These are phyloP conservation scores for Alectura lathami DNA, from an alignment of 2,113 vertebrate species.

Conservation along the genomic window DNA sequence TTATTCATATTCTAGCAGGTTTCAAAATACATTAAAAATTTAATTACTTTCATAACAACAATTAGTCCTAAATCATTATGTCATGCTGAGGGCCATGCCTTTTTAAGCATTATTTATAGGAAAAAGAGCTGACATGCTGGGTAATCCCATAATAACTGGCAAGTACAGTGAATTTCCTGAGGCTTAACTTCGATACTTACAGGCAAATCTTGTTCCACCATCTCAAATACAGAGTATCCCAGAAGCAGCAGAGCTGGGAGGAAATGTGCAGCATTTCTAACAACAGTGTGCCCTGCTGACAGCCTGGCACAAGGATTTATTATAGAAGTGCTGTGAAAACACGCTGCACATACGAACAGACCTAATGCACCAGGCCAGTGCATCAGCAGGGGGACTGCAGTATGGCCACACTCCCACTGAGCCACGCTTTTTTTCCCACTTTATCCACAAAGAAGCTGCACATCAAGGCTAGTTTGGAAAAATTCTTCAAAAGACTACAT, in stretches of 20 bases:
- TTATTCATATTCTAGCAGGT: not conserved
- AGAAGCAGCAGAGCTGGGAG: not conserved
- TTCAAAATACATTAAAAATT: not conserved
- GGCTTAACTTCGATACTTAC: not conserved
- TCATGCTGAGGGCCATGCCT: not conserved
- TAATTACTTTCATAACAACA: not conserved
- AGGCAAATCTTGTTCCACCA: not conserved
- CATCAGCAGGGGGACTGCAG: not conserved
- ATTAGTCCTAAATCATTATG: not conserved
- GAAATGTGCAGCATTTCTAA: not conserved
- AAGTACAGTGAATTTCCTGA: not conserved
- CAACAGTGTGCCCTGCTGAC: not conserved
- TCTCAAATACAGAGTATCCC: not conserved
- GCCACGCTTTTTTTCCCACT: not conserved
- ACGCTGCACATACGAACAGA: not conserved
- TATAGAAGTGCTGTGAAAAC: not conserved
- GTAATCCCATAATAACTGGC: not conserved
- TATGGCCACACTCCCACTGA: rapidly evolving
- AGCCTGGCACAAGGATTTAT: not conserved
- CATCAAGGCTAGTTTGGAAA: rapidly evolving
- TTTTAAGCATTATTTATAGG: not conserved
- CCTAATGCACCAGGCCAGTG: rapidly evolving
- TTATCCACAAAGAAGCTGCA: rapidly evolving
- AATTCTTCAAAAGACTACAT: not conserved
- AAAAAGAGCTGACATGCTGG: not conserved